These are phyloP conservation scores for Melanotaenia nigrans DNA, from an alignment of 2,797 vertebrate species.

Conservation along the genomic window DNA sequence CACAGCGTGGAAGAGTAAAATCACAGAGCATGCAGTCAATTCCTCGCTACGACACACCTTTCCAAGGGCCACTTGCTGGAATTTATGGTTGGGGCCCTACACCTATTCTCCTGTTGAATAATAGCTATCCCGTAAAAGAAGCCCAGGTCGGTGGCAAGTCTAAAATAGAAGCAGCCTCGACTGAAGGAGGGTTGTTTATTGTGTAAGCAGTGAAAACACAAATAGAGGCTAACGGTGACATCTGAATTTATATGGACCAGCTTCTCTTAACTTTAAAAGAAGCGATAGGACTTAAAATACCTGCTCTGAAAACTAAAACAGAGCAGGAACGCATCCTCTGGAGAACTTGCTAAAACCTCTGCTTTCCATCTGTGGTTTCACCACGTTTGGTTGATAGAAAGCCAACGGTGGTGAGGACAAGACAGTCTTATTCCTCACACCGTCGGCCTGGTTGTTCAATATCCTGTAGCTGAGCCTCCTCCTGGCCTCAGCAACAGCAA, in stretches of 20 bases:
- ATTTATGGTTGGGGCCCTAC: constrained; percentile 70
- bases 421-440: background rate
- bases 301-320: background rate
- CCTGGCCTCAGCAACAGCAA: constrained; percentile 61
- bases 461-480: constrained; percentile 73
- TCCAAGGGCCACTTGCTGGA: constrained; percentile 71
- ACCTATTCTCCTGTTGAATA: constrained; percentile 74
- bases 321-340: background rate
- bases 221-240: constrained; percentile 66
- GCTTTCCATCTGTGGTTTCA: background rate
- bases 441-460: constrained; percentile 59
- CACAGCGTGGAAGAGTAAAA: constrained; percentile 67
- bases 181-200: constrained; percentile 53
- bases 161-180: constrained; percentile 58
- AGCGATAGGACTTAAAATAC: constrained; percentile 5
- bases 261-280: constrained; percentile 36
- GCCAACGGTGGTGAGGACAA: too few relatives aligned
- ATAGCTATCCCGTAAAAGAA: constrained; percentile 66
- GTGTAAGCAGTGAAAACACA: constrained; percentile 34
- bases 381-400: background rate
- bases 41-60: constrained; percentile 43
- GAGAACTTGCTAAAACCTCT: background rate
- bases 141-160: constrained; percentile 47
- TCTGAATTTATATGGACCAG: constrained; percentile 61
- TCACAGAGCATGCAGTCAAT: constrained; percentile 68